phyloP scores from a whole-genome alignment of 1,140 invertebrate species.

The Trichonephila inaurata region DNA sequence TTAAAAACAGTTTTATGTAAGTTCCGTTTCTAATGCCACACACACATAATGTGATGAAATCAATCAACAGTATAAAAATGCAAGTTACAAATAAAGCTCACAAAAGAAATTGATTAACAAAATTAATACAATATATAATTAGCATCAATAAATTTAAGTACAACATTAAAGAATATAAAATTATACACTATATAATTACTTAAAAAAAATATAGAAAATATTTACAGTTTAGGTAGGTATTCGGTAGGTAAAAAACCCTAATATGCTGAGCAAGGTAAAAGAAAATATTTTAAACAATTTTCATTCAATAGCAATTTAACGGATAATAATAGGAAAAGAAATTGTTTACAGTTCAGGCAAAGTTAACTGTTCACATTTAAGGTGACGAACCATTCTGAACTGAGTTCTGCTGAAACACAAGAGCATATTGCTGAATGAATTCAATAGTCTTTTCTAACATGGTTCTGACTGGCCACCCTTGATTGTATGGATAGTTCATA shows the following conservation, averaged over 20 bases:
- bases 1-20: neutral
- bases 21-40: neutral
- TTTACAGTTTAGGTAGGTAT: neutral
- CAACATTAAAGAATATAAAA: neutral
- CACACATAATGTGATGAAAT: neutral
- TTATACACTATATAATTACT: too few species aligned
- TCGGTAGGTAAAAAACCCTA: too few species aligned
- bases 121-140: neutral
- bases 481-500: constrained; percentile 81
- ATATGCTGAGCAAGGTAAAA: neutral
- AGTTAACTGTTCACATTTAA: neutral
- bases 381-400: constrained; percentile 69
- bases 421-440: constrained; percentile 65
- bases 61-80: neutral
- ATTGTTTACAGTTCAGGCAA: neutral
- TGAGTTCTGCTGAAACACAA: constrained; percentile 67
- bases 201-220: neutral
- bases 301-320: neutral
- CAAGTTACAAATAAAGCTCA: neutral
- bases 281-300: neutral
- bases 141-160: neutral
- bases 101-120: neutral
- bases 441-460: constrained; percentile 81
- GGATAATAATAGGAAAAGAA: neutral
- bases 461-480: constrained; percentile 80